These are phyloP conservation scores for Nomada flava DNA, from an alignment of 2,888 invertebrate species.

Conservation along the genomic window DNA sequence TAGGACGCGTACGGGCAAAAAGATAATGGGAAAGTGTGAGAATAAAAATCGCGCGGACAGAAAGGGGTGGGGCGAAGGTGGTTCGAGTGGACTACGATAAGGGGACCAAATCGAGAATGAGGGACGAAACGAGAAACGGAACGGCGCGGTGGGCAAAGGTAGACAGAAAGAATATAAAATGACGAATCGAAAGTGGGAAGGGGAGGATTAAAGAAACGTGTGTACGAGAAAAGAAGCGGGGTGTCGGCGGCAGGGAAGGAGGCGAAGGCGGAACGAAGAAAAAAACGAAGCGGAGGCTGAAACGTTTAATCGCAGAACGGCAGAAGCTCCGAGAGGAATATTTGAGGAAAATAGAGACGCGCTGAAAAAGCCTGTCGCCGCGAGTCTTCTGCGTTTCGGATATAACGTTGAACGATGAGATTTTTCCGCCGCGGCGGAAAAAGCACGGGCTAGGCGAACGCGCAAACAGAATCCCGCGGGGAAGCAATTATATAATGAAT, in stretches of 20 bases:
- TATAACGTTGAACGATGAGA: conserved; percentile 66
- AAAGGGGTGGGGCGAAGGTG: conserved; percentile 5
- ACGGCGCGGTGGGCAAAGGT: conserved; percentile 29
- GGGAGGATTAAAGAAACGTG: not conserved
- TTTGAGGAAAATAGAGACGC: conserved; percentile 46
- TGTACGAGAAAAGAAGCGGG: not conserved
- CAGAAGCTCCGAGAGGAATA: conserved; percentile 35
- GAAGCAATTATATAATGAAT: conserved; percentile 68
- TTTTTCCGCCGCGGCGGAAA: conserved; percentile 54
- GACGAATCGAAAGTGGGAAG: conserved; percentile 37
- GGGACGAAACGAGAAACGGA: conserved; percentile 27
- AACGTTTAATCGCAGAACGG: conserved; percentile 68
- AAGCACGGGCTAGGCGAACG: conserved; percentile 42
- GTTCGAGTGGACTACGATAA: conserved; percentile 31
- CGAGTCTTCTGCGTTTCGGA: conserved; percentile 61
- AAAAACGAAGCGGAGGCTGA: conserved; percentile 1
- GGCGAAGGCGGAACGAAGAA: conserved; percentile 44
- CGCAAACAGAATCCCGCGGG: conserved; percentile 46
- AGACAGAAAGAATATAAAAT: conserved; percentile 34
- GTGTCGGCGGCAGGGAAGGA: conserved; percentile 43
- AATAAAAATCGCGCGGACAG: conserved; percentile 44
- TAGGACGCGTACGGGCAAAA: conserved; percentile 26
- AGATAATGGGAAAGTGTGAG: conserved; percentile 48
- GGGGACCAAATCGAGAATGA: conserved; percentile 46
- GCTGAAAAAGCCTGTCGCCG: conserved; percentile 69